Conservation (phyloP, 2,888 invertebrate species). For the Pharmacophagus antenor region DNA sequence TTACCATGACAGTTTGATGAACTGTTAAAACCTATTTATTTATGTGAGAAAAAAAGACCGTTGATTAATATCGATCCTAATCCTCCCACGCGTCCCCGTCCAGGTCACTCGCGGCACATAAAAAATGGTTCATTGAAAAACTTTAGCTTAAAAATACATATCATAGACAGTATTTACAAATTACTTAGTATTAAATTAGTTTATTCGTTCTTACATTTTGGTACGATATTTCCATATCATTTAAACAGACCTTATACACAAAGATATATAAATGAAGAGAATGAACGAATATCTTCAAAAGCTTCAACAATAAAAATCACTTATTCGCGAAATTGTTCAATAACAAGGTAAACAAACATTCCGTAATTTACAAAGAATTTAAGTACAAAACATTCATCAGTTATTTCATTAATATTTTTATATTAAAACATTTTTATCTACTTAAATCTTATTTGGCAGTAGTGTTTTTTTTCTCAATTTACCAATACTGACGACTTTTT, state of each 20-base stretch:
- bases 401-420: constrained; percentile 59
- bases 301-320: constrained; percentile 42
- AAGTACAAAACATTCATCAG: constrained; percentile 67
- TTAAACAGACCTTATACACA: constrained; percentile 34
- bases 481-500: constrained; percentile 59
- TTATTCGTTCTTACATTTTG: constrained; percentile 54
- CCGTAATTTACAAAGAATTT: constrained; percentile 52
- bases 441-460: constrained; percentile 75
- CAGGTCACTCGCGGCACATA: constrained; percentile 45
- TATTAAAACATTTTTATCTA: constrained; percentile 71
- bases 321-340: constrained; percentile 36
- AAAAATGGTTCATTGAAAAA: constrained; percentile 50
- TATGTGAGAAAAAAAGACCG: constrained; percentile 36
- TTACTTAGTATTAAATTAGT: constrained; percentile 57
- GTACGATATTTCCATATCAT: constrained; percentile 47
- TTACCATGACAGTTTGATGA: constrained; percentile 13
- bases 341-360: constrained; percentile 43
- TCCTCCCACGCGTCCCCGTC: constrained; percentile 40
- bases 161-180: constrained; percentile 72
- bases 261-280: constrained; percentile 30
- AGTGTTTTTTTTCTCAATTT: constrained; percentile 59
- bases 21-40: constrained; percentile 6
- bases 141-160: constrained; percentile 71
- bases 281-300: constrained; percentile 30
- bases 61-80: constrained; percentile 37